phyloP scores from a whole-genome alignment of 2,113 vertebrate species.

The Hippocampus comes region DNA sequence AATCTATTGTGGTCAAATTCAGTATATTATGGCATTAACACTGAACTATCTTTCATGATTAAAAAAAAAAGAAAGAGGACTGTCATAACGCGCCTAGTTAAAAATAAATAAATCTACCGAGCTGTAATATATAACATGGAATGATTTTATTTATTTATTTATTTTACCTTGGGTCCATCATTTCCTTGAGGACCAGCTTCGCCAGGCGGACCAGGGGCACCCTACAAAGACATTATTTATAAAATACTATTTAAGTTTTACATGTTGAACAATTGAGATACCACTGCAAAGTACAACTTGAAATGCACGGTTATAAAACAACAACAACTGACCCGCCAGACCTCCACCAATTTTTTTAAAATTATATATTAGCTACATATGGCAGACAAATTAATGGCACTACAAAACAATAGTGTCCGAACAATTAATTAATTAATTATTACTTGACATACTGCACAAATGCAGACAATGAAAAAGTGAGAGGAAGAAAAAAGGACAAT shows the following conservation, averaged over 20 bases:
- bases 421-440: too few species aligned
- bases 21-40: not conserved
- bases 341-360: not conserved
- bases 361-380: not conserved
- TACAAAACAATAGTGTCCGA: not conserved
- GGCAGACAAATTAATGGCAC: not conserved
- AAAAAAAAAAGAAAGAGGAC: not conserved
- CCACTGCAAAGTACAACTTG: not conserved
- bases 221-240: slow-evolving; percentile 68
- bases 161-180: slow-evolving; percentile 87
- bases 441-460: too few species aligned
- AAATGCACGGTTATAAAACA: not conserved
- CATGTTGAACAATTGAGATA: not conserved
- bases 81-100: not conserved
- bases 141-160: too few species aligned
- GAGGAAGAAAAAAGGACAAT: too few species aligned
- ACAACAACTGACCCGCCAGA: not conserved
- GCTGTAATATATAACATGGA: too few species aligned
- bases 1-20: not conserved
- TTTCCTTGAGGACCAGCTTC: slow-evolving; percentile 93
- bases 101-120: not conserved
- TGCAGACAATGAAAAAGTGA: too few species aligned
- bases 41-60: not conserved
- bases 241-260: not conserved
- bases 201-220: slow-evolving; percentile 81